These are phyloP conservation scores for Phalacrocorax brasilianus DNA, from an alignment of 2,113 vertebrate species.

Conservation along the genomic window DNA sequence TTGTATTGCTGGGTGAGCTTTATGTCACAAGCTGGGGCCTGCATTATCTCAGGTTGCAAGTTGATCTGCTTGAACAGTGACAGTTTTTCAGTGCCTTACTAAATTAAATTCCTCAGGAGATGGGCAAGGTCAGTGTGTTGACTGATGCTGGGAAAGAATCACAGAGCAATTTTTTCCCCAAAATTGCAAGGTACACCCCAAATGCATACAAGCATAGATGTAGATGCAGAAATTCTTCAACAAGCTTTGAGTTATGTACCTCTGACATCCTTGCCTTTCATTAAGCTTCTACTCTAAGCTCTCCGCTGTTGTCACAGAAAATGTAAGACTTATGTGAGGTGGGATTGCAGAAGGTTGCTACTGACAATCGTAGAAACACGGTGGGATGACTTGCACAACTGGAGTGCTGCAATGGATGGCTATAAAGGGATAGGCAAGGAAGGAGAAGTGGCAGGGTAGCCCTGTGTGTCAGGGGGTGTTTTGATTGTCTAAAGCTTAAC, in stretches of 20 bases:
- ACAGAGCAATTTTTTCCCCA: neutral
- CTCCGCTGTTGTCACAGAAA: neutral
- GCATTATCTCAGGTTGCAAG: neutral
- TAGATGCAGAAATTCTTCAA: neutral
- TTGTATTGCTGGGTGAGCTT: neutral
- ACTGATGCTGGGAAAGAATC: neutral
- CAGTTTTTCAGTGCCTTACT: neutral
- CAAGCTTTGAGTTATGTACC: neutral
- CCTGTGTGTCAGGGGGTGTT: neutral
- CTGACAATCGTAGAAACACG: neutral
- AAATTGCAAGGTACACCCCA: neutral
- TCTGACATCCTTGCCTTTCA: neutral
- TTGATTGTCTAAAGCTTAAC: neutral
- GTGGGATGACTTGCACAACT: neutral
- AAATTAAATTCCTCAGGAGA: neutral
- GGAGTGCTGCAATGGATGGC: neutral
- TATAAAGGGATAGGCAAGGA: neutral
- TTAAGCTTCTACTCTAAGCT: neutral
- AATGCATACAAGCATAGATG: neutral
- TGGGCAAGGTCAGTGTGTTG: neutral
- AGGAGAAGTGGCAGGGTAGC: neutral
- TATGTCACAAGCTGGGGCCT: neutral
- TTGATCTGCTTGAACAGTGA: neutral
- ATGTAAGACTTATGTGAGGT: neutral
- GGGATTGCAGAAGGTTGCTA: neutral